phyloP scores from a whole-genome alignment of 2,888 invertebrate species.

The Eugnorisma glareosa region DNA sequence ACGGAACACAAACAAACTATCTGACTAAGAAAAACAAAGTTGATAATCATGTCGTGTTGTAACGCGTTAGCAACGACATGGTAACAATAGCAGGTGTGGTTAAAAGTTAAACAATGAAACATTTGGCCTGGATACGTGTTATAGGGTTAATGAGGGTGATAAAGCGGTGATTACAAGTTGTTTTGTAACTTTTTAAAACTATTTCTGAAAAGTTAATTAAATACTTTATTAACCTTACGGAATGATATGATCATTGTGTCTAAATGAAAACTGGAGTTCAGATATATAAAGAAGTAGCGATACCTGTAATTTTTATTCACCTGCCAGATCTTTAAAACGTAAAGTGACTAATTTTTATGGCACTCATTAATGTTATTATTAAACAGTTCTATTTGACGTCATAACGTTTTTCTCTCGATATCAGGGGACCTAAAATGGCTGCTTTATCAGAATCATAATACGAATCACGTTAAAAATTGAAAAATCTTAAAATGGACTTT shows the following conservation, averaged over 20 bases:
- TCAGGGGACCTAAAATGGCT: no score
- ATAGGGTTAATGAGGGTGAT: conserved; percentile 47
- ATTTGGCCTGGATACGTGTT: conserved; percentile 25
- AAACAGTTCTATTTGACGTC: not conserved
- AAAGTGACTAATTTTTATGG: not conserved
- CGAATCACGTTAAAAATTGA: no score
- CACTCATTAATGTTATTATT: not conserved
- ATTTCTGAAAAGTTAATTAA: conserved; percentile 8
- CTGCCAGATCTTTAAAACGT: not conserved
- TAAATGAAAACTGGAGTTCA: not conserved
- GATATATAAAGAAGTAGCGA: not conserved
- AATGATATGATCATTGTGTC: not conserved
- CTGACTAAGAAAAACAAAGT: not conserved
- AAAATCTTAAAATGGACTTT: no score
- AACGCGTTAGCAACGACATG: conserved; percentile 27
- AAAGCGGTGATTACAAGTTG: conserved; percentile 30
- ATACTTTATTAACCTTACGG: not conserved
- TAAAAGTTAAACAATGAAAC: conserved; percentile 43
- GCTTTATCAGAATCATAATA: no score
- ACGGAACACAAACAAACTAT: not conserved
- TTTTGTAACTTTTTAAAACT: not conserved
- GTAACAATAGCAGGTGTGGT: conserved; percentile 42
- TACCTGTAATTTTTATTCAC: not conserved
- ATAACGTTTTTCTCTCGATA: no score
- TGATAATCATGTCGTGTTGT: conserved; percentile 10